Evolutionary conservation across 2,113 vertebrate species (phyloP), one percentile per base, ranked within the genome.

Genomic region (Poeciliopsis turrubarensis): DNA sequence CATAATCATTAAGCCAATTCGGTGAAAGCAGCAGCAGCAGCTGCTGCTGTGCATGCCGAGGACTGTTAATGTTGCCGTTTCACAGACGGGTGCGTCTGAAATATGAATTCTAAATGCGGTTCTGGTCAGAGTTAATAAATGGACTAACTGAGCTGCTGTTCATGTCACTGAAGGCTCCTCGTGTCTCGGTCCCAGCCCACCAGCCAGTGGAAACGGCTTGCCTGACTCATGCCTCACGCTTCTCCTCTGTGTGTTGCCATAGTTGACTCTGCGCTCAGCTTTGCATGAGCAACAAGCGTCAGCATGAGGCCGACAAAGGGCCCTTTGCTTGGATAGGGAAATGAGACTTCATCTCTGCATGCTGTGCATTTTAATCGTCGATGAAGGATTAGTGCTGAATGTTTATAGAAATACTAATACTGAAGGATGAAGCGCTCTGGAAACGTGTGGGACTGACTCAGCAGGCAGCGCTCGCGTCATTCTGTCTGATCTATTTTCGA

Each of bases 241-340:
- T 65, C n/a, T n/a, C 41, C 1, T 34, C 60, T 32, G 17, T 61
- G 31, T 37, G 39, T 83, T 84, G 79, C 62, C 63, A 69, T 57
- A 22, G 37, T 17, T 30, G 60, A 71, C 65, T 70, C 61, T 76
- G 80, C 62, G 44, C 74, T 73, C 67, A 79, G 25, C 41, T 87
- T 91, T 91, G 80, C 82, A 82, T 89, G 41, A 76, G 19, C 37
- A 14, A 65, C 25, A 27, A 60, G 77, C 14, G 41, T 77, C 72
- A 79, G 30, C 79, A n/a, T 19, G 39, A 51, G 26, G 60, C 31
- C 25, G 65, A 78, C 81, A 87, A 77, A 77, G 70, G 5, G 51
- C 51, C 31, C 13, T 76, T 81, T 82, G 79, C 9, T 51, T 25
- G 25, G 60, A 84, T 57, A 78, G 70, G 73, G 25, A 80, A 84